Conservation (phyloP, 2,888 invertebrate genomes). For the Heliconius hortense region DNA sequence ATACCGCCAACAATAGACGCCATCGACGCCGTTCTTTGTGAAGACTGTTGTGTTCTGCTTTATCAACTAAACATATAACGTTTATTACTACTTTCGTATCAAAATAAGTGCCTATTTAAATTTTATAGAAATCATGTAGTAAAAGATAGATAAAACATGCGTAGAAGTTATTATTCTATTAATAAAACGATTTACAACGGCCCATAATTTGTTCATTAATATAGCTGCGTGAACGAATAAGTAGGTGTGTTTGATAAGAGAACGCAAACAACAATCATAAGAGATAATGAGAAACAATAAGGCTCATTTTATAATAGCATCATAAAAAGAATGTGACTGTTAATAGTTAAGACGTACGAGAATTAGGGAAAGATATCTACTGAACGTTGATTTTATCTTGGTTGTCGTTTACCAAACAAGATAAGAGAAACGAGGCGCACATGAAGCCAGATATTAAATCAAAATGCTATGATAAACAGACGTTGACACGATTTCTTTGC, state of each 20-base stretch:
- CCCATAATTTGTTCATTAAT: slow-evolving; percentile 37
- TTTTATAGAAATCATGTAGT: neutral
- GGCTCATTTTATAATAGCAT: slow-evolving; percentile 33
- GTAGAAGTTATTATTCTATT: neutral
- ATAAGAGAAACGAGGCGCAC: slow-evolving; percentile 66
- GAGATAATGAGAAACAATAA: slow-evolving; percentile 32
- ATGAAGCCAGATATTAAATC: slow-evolving; percentile 66
- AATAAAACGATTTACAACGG: slow-evolving; percentile 13
- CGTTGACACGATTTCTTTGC: slow-evolving; percentile 67
- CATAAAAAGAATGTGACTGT: slow-evolving; percentile 40
- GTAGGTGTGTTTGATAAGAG: slow-evolving; percentile 43
- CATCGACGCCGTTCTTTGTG: slow-evolving; percentile 42
- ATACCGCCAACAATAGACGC: slow-evolving; percentile 82
- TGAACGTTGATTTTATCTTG: slow-evolving; percentile 69
- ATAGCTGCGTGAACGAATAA: slow-evolving; percentile 29
- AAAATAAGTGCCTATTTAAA: neutral
- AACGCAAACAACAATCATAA: slow-evolving; percentile 37
- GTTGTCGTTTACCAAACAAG: slow-evolving; percentile 66
- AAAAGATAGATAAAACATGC: neutral
- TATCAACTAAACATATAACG: slow-evolving; percentile 12
- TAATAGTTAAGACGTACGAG: slow-evolving; percentile 45
- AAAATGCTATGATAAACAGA: slow-evolving; percentile 67
- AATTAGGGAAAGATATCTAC: slow-evolving; percentile 60
- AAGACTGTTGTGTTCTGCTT: slow-evolving; percentile 1
- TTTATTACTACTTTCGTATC: neutral